These are phyloP conservation scores for Rhagoletis zephyria DNA, from an alignment of 1,140 invertebrate genomes.

Conservation along the genomic window DNA sequence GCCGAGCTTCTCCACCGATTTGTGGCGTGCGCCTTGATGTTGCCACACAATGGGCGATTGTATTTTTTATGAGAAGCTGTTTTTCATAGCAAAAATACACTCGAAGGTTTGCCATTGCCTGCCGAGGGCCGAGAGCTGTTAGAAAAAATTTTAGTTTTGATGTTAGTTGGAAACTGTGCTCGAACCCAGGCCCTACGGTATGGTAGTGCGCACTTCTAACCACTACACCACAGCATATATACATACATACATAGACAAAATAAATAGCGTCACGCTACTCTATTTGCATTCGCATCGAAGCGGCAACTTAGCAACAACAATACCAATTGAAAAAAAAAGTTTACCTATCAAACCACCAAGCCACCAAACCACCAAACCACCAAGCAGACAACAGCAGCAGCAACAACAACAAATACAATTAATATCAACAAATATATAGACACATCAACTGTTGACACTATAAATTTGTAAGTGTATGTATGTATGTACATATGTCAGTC, in stretches of 20 bases:
- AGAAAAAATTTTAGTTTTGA: too few species aligned
- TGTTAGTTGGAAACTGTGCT: too few species aligned
- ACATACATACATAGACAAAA: slow-evolving; percentile 66
- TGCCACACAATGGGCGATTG: too few species aligned
- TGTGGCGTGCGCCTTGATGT: too few species aligned
- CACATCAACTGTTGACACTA: slow-evolving; percentile 47
- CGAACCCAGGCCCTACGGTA: too few species aligned
- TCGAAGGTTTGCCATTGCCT: too few species aligned
- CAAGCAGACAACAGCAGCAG: background rate
- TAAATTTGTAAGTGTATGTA: background rate
- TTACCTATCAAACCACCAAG: background rate
- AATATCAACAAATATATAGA: slow-evolving; percentile 42
- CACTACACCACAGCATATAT: too few species aligned
- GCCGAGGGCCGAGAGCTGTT: too few species aligned
- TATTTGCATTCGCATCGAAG: slow-evolving; percentile 57
- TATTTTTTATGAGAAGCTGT: too few species aligned
- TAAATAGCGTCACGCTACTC: slow-evolving; percentile 62
- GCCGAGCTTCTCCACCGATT: too few species aligned
- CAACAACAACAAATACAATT: slow-evolving; percentile 20
- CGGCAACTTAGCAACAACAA: background rate
- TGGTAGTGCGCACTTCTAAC: too few species aligned
- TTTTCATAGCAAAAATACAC: too few species aligned
- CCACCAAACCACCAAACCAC: slow-evolving; percentile 9
- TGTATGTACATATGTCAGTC: background rate
- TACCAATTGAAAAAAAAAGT: background rate